Evolutionary conservation across 2,888 invertebrate species (phyloP).

Genomic region (Melieria omissa): DNA sequence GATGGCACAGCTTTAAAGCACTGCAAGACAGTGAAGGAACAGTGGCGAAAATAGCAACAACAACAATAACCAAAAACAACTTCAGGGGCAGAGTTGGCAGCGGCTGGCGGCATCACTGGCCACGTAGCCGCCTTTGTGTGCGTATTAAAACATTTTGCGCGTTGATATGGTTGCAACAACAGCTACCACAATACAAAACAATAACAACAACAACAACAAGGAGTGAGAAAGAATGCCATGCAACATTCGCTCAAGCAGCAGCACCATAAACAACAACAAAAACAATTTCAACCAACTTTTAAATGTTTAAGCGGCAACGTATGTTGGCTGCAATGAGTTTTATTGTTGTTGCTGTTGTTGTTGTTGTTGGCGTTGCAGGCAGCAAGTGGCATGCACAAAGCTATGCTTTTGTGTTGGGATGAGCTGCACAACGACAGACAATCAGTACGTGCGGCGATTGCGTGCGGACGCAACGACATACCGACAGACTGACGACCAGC

Average conservation of each 20-base stretch:
- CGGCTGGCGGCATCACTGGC: no score
- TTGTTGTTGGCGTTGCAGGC: constrained; percentile 59
- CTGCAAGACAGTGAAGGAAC: no score
- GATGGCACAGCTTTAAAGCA: no score
- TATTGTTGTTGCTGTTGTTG: constrained; percentile 42
- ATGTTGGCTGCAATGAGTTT: no score
- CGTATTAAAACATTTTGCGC: no score
- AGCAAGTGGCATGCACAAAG: constrained; percentile 25
- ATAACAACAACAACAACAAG: constrained; percentile 1
- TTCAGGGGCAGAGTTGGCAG: no score
- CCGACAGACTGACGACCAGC: background rate
- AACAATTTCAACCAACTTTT: constrained; percentile 53
- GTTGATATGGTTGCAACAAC: no score
- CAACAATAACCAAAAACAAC: no score
- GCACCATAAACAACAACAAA: constrained; percentile 35
- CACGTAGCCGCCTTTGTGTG: no score
- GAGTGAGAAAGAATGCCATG: background rate
- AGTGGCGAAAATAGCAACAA: no score
- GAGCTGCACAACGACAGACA: background rate
- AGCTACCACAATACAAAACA: background rate
- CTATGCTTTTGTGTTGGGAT: no score
- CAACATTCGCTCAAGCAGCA: background rate
- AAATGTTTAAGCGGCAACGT: no score
- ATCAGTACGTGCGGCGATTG: background rate
- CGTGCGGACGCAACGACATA: background rate